Percentiles rank a stretch among this genome's conserved stretches.
phyloP scores from a whole-genome alignment of 1,140 invertebrate genomes.

The Drosophila parabipectinata region DNA sequence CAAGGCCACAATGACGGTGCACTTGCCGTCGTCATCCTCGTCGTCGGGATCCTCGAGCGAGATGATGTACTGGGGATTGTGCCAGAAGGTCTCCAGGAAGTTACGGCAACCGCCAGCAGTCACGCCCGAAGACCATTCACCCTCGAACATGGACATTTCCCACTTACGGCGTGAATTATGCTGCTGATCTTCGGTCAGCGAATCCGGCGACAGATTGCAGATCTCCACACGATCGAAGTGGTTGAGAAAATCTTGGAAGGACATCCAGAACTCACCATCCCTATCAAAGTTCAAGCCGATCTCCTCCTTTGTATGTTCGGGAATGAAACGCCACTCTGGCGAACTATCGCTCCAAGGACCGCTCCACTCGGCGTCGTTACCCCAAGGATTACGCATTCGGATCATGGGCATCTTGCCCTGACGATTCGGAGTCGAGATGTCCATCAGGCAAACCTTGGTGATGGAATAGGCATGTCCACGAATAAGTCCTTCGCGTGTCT shows the following conservation, averaged over 20 bases:
- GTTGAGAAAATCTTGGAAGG: constrained; percentile 91
- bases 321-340: constrained; percentile 96
- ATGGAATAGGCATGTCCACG: constrained; percentile 98
- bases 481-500: constrained; percentile 95
- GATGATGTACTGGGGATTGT: constrained; percentile 98
- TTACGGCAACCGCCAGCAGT: constrained; percentile 99
- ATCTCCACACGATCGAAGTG: constrained; percentile 94
- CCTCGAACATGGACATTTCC: constrained; percentile 97
- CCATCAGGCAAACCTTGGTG: constrained; percentile 94
- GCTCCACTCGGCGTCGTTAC: constrained; percentile 99
- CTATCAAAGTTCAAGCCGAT: constrained; percentile 96
- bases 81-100: constrained; percentile 97
- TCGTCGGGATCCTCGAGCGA: constrained; percentile 95
- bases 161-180: constrained; percentile 92
- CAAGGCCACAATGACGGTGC: constrained; percentile 96
- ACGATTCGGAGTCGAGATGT: constrained; percentile 93
- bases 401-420: constrained; percentile 92
- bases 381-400: constrained; percentile 98
- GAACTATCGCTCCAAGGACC: constrained; percentile 98
- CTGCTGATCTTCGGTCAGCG: constrained; percentile 90
- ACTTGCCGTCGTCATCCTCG: constrained; percentile 95
- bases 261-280: constrained; percentile 99
- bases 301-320: constrained; percentile 93
- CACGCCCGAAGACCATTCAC: constrained; percentile 93
- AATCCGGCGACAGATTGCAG: constrained; percentile 98